Conservation (phyloP, 2,888 invertebrate genomes). For the Aphelenchoides bicaudatus region DNA sequence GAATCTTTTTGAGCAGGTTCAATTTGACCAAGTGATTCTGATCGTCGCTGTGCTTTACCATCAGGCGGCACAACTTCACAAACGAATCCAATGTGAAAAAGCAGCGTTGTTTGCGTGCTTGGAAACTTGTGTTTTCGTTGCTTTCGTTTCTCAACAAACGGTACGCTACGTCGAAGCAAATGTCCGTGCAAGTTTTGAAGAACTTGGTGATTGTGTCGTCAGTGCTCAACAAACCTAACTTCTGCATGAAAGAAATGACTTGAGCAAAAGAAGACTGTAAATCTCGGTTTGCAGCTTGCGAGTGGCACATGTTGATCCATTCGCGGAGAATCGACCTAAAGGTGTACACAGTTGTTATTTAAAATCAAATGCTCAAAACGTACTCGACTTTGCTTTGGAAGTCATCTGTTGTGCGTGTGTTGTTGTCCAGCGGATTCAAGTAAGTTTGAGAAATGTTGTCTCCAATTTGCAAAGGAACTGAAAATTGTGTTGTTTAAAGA, state of each 20-base stretch:
- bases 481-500: neutral
- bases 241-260: conserved; percentile 83
- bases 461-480: neutral
- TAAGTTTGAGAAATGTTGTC: conserved; percentile 6
- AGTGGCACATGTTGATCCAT: conserved; percentile 87
- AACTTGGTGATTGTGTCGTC: conserved; percentile 95
- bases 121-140: conserved; percentile 46
- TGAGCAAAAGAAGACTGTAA: conserved; percentile 77
- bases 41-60: conserved; percentile 75
- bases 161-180: conserved; percentile 91
- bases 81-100: conserved; percentile 75
- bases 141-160: conserved; percentile 63
- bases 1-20: conserved; percentile 86
- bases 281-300: conserved; percentile 60
- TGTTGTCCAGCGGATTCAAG: neutral
- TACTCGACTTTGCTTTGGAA: conserved; percentile 21
- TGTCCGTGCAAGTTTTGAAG: conserved; percentile 90
- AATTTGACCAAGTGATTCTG: conserved; percentile 91
- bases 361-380: too few relatives aligned
- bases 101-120: conserved; percentile 79
- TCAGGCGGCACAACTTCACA: conserved; percentile 64
- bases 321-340: conserved; percentile 84
- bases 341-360: conserved; percentile 82
- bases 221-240: conserved; percentile 89
- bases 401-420: conserved; percentile 4